Evolutionary conservation across 2,888 invertebrate species (phyloP), one percentile per base, ranked within the genome.

Genomic region (Maniola hyperantus): DNA sequence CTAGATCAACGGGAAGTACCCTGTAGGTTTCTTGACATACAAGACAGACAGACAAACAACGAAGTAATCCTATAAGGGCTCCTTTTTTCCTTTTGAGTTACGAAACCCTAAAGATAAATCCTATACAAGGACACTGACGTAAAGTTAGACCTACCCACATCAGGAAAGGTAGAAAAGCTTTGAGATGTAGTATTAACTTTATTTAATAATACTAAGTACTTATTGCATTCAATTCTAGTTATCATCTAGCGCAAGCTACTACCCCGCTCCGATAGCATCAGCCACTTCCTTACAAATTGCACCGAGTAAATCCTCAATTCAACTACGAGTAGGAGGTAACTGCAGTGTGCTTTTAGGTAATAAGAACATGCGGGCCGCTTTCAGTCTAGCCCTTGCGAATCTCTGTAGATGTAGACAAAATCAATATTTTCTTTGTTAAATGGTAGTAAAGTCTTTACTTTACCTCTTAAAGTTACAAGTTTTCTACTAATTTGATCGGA

Each of bases 321-420:
- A 60, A 60, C 59, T 55, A 15, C 39, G 39, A 39, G 10, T 10
- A 39, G 46, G 15, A 39, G 46, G 15, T 46, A 64, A 60, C 67
- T 67, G 67, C 67, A 67, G 58, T 67, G 46, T 67, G 67, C 67
- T 64, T 67, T 67, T 67, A 67, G 64, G 64, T 64, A 67, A 67
- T 67, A 64, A 67, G 67, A 64, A 36, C 42, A 64, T 67, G 67
- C 67, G 67, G 67, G 67, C 67, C 67, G 67, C 67, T 67, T 67
- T 54, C 64, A 67, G 61, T 59, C 64, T 39, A 53, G 46, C 63
- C 36, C 36, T 55, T 63, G 66, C 42, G 58, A 66, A 66, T 66
- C 62, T 58, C 51, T 62, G 58, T 57, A 55, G 62, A 63, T 63
- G 57, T 58, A 60, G 60, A 36, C 34, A 18, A 18, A 34, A 60